These are phyloP conservation scores for Nothura maculosa DNA, from an alignment of 2,797 vertebrate species.

Conservation along the genomic window DNA sequence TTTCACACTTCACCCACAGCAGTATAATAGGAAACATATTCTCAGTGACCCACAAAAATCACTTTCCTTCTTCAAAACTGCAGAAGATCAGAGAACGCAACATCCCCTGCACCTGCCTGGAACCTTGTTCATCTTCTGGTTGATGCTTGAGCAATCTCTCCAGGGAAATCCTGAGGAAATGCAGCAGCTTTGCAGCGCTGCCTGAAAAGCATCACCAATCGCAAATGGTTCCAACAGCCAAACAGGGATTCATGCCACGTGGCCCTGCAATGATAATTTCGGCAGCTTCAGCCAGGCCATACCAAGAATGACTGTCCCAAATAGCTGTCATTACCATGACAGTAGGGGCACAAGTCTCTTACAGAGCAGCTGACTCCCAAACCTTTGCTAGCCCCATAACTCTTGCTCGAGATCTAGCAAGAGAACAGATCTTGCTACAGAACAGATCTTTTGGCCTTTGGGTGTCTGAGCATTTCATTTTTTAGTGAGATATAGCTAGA, in stretches of 20 bases:
- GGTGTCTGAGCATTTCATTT: rapidly evolving
- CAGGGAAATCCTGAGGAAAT: background rate
- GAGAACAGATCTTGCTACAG: background rate
- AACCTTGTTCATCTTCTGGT: background rate
- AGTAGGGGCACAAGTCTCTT: background rate
- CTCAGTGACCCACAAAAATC: background rate
- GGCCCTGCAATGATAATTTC: background rate
- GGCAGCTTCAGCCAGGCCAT: background rate
- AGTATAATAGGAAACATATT: background rate
- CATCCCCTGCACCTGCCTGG: background rate
- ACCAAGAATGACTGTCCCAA: background rate
- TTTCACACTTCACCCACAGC: background rate
- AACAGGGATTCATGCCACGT: rapidly evolving
- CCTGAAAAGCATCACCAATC: background rate
- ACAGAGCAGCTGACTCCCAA: background rate
- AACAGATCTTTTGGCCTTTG: background rate
- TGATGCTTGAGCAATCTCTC: background rate
- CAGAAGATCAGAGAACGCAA: background rate
- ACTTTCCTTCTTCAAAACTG: background rate
- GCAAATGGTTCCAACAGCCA: background rate
- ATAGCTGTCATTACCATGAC: background rate
- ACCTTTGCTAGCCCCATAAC: background rate
- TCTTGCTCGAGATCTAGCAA: background rate
- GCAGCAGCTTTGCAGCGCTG: background rate
- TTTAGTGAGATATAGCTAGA: background rate